Base-by-base conservation (phyloP, 2,797 vertebrate genomes). In the Mastacembelus armatus region DNA sequence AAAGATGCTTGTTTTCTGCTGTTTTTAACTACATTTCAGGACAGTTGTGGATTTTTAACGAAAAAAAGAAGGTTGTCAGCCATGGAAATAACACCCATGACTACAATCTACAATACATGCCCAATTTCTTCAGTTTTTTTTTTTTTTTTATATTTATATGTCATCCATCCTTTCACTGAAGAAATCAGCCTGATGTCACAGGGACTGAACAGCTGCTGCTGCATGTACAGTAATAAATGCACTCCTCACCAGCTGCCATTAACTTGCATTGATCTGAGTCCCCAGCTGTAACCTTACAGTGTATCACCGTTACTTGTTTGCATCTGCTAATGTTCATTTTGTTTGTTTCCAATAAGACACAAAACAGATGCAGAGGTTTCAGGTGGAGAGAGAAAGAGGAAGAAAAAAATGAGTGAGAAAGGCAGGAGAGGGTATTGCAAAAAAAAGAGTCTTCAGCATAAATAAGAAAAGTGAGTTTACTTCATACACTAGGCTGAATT, bases 261-360 rank as follows among this genome's bases (percentile, higher is more conserved):
- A 88, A 85, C 77, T 66, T 26, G 3, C 78, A 89, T 86, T 84
- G 86, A 89, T 89, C 77, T 42, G 44, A 77, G 62, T 87, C 77
- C 77, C 75, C 68, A 64, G 78, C 62, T 85, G 61, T 65, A 80
- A 57, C 63, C 61, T 72, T 60, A 42, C 68, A 70, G 54, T 77
- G 61, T 68, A 74, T 49, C 80, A 56, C 66, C 66, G 83, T 73
- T 80, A 83, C 85, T 81, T 88, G 84, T 90, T 87, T 80, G 65
- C 71, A 80, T 78, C 71, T 61, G 66, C 74, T 71, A 68, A 77
- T 85, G 77, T 71, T 72, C 71, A 70, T 74, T 83, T 80, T 76
- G 71, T 81, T 66, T 71, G 22, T 73, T 83, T 75, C 70, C 72
- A 84, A 81, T 80, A 71, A 68, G 67, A 62, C 63, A 72, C 74